These are phyloP conservation scores for Tillus elongatus DNA, from an alignment of 2,888 invertebrate genomes.

Conservation along the genomic window DNA sequence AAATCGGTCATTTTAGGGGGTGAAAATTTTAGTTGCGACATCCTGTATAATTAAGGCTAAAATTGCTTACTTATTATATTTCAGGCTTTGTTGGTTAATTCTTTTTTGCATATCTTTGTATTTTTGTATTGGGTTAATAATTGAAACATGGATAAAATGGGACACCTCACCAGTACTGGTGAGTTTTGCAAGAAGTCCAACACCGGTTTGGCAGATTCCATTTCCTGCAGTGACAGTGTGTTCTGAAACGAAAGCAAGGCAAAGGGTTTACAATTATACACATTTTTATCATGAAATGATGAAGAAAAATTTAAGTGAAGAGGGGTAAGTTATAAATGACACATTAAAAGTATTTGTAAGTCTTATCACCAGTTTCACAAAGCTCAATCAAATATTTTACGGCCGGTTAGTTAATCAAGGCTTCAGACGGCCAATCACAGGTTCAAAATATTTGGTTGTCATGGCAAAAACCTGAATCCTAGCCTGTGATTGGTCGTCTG, in stretches of 20 bases:
- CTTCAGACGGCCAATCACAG: no score
- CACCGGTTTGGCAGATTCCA: slow-evolving; percentile 56
- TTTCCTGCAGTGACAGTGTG: slow-evolving; percentile 41
- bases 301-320: slow-evolving; percentile 41
- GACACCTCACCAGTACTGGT: slow-evolving; percentile 65
- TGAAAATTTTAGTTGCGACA: no score
- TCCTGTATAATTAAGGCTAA: no score
- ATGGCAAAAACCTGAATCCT: no score
- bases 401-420: no score
- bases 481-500: no score
- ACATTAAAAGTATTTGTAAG: no score
- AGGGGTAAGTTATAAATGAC: slow-evolving; percentile 54
- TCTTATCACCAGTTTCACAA: no score
- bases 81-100: slow-evolving; percentile 56
- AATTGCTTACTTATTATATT: no score
- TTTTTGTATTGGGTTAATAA: slow-evolving; percentile 51
- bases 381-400: no score
- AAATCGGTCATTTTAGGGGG: no score
- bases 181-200: slow-evolving; percentile 65
- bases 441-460: no score
- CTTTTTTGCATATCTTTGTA: slow-evolving; percentile 54
- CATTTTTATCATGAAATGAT: slow-evolving; percentile 40
- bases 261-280: slow-evolving; percentile 56
- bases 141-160: slow-evolving; percentile 63
- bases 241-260: slow-evolving; percentile 52